Conservation (phyloP, 2,888 invertebrate genomes). For the Neoaliturus tenellus region DNA sequence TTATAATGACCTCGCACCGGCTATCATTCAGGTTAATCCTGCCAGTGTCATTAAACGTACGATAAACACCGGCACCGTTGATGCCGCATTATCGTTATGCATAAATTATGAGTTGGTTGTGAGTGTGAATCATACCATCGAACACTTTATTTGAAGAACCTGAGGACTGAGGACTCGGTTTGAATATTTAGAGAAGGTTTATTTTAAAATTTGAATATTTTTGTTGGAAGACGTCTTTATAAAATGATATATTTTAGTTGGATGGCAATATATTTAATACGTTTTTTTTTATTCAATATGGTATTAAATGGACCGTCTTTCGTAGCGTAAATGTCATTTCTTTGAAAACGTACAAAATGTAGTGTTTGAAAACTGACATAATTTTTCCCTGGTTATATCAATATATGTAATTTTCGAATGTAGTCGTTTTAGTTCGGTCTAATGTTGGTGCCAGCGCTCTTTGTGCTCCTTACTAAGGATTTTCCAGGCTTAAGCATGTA, state of each 20-base stretch:
- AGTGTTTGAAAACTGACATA: too few species aligned
- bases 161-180: not conserved
- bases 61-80: slow-evolving; percentile 2
- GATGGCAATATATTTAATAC: not conserved
- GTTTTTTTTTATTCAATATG: not conserved
- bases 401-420: too few species aligned
- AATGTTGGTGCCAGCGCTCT: too few species aligned
- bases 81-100: not conserved
- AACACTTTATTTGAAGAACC: not conserved
- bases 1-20: not conserved
- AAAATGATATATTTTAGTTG: too few species aligned
- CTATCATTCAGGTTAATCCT: not conserved
- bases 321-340: too few species aligned
- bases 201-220: not conserved
- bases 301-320: too few species aligned
- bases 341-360: too few species aligned
- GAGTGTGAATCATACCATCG: not conserved
- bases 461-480: too few species aligned
- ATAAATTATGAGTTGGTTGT: not conserved
- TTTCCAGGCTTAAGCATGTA: too few species aligned
- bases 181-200: not conserved
- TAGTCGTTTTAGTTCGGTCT: too few species aligned
- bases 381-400: too few species aligned
- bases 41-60: not conserved
- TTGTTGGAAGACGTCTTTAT: not conserved